Evolutionary conservation across 2,113 vertebrate genomes (phyloP).

Genomic region (Xiphophorus hellerii): DNA sequence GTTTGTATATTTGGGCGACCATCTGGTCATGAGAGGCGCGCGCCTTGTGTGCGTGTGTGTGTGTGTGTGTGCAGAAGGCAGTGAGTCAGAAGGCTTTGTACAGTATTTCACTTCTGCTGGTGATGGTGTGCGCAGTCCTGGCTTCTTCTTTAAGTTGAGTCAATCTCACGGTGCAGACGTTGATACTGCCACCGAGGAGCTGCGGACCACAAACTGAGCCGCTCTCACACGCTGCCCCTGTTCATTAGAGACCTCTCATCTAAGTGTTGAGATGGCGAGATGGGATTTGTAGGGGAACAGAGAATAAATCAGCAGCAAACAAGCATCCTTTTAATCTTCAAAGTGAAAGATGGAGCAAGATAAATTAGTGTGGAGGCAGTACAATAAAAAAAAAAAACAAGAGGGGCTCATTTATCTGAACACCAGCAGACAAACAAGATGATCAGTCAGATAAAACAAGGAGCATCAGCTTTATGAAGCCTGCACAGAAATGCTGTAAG

Average conservation of each 20-base stretch:
- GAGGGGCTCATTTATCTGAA: not conserved
- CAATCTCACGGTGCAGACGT: conserved; percentile 30
- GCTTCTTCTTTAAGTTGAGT: conserved; percentile 46
- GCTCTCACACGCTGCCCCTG: conserved; percentile 9
- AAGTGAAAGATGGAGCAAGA: conserved; percentile 17
- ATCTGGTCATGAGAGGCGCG: conserved; percentile 43
- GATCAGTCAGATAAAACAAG: conserved; percentile 38
- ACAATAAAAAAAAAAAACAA: not conserved
- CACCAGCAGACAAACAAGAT: conserved; percentile 18
- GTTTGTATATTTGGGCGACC: conserved; percentile 56
- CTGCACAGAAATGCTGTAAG: conserved; percentile 13
- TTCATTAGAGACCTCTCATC: conserved; percentile 26
- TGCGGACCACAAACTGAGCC: not conserved
- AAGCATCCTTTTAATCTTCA: conserved; percentile 48
- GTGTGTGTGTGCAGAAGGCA: conserved; percentile 2
- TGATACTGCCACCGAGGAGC: conserved; percentile 39
- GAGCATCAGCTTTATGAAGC: not conserved
- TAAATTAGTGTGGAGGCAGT: conserved; percentile 15
- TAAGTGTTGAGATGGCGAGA: conserved; percentile 20
- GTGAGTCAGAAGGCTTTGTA: conserved; percentile 48
- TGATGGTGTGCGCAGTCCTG: conserved; percentile 20
- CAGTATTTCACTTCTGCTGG: conserved; percentile 28
- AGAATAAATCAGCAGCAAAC: conserved; percentile 37
- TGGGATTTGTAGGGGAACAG: conserved; percentile 9
- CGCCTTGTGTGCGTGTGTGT: not conserved